Base-by-base conservation (phyloP, 2,113 vertebrate genomes). In the Cynocephalus volans region DNA sequence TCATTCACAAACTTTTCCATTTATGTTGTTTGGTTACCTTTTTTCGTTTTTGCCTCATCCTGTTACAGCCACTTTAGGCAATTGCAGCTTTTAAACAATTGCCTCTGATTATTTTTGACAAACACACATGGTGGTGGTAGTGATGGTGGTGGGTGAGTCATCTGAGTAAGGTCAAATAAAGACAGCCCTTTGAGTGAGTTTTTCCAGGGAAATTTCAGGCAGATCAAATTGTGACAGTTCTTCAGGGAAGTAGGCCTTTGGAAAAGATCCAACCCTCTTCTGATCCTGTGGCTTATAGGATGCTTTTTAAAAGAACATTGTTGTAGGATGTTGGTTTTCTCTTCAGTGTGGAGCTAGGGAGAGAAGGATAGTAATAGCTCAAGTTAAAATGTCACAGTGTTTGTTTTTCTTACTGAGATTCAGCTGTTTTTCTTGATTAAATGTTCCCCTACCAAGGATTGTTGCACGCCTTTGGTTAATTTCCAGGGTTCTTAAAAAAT, bases 371-470 rank as follows among this genome's bases (percentile, higher is more conserved):
- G 36, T 86, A 89, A 81, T 73, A 56, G 41, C 28, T 4, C 83
- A 89, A 73, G 48, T 67, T 82, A 45, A 88, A 96, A 67, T 93
- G 33, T 6, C 15, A 41, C 41, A 41, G 41, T 60, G 21, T 7
- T 33, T 73, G 1, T 48, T 90, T 95, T 88, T 56, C 45, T 86
- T 77, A 52, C 26, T 15, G 36, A 85, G 50, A 60, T 72, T 70
- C 14, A 64, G 6, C 45, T 75, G 12, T 94, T 83, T 94, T 88
- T 36, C 41, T 94, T 97, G 64, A 94, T 36, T 90, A 93, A 65
- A 58, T 90, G 12, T 54, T 81, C 19, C 28, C n/a, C 9, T 67
- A 48, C 36, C 45, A 18, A 79, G 33, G 41, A 79, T 80, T 91
- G 69, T 87, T 90, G 5, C 4, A 88, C 73, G 28, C 58, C 28